Conservation (phyloP, 2,113 vertebrate genomes). For the Ictalurus furcatus region DNA sequence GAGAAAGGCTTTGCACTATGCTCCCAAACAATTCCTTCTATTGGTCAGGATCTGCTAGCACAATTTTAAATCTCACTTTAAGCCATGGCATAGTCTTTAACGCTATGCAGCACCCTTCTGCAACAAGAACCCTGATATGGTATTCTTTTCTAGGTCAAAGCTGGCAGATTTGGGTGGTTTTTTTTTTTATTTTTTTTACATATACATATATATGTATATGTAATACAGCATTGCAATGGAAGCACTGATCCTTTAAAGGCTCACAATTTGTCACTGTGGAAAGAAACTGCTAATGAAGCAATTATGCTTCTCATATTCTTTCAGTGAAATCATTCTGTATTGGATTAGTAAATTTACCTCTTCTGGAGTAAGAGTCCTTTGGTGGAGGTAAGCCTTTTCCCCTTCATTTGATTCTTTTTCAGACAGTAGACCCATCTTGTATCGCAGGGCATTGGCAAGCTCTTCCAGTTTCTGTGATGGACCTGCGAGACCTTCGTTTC, state of each 20-base stretch:
- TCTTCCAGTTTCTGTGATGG: slow-evolving; percentile 73
- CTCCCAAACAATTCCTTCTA: neutral
- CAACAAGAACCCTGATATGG: too few relatives aligned
- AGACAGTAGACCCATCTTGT: slow-evolving; percentile 82
- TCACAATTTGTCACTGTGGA: neutral
- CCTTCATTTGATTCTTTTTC: slow-evolving; percentile 65
- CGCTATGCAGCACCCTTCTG: neutral
- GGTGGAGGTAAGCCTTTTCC: slow-evolving; percentile 65
- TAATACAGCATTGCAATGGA: neutral
- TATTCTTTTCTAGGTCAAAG: neutral
- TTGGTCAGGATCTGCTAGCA: neutral
- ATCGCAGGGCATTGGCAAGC: slow-evolving; percentile 80
- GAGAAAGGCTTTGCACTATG: neutral
- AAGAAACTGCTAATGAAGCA: neutral
- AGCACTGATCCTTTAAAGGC: neutral
- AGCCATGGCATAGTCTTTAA: neutral
- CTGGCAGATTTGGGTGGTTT: neutral
- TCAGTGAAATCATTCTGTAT: neutral
- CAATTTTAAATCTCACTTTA: neutral
- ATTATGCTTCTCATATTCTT: neutral
- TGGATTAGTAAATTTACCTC: slow-evolving; percentile 74
- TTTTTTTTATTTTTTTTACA: too few relatives aligned
- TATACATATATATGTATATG: too few relatives aligned
- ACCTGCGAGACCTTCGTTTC: neutral
- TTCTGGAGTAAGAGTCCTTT: slow-evolving; percentile 75